Evolutionary conservation across 2,888 invertebrate genomes (phyloP), one percentile per base, ranked within the genome.

Genomic region (Drosophila suboccidentalis): DNA sequence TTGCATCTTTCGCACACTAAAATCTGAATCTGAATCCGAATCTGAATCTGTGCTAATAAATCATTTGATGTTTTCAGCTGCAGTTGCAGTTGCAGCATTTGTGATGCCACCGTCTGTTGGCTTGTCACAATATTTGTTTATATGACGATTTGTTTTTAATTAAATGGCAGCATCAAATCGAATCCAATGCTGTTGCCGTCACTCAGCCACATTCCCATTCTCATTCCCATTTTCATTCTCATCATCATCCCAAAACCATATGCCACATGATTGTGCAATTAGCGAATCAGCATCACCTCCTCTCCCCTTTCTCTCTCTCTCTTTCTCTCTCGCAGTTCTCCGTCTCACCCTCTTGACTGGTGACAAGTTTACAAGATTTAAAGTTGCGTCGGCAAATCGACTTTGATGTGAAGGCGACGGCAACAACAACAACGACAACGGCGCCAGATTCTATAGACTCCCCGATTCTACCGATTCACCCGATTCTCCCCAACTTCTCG

Each of bases 191-290:
- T 89, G 88, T 75, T 85, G 86, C 79, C 89, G 82, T 75, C 89
- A 87, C 75, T 90, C 90, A 85, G 32, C 71, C 75, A 15, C 62
- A 49, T 3, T 46, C 51, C 41, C 70, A 19, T 8, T 22, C 47
- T 39, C 11, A 19, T 8, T 34, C 17, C 5, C 34, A 15, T 15
- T 1, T 43, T 1, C 60, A 38, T 34, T n/a, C 38, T 26, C 19
- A 13, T 50, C 36, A 44, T 50, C 65, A 58, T 50, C 49, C 57
- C 36, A 15, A 46, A 47, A 19, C 51, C 26, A 47, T 53, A 36
- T 63, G 51, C 55, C 63, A 71, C 75, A 74, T 82, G 87, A 90
- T 88, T 79, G 88, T 90, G 84, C 90, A 90, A 90, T 88, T 90
- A 90, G 90, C 88, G 68, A 65, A 80, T 80, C 80, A 79, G 69